Evolutionary conservation across 1,140 invertebrate species (phyloP), one percentile per base, ranked within the genome.

Genomic region (Melitaea cinxia): DNA sequence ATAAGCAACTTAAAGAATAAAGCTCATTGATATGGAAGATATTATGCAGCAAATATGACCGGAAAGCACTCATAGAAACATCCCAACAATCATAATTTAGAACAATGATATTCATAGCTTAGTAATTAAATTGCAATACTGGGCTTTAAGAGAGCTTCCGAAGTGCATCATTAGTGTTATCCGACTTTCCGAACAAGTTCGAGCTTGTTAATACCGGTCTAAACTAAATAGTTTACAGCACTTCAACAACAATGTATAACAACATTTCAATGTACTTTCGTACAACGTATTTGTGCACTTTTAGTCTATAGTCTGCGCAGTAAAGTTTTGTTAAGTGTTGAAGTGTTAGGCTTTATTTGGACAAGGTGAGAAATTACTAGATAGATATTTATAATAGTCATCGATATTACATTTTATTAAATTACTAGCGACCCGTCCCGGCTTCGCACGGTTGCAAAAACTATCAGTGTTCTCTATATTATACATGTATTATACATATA

Each of bases 141-240:
- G 9, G 5, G 17, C 6, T 45, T 45, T 19, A 45, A 45, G 39
- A 45, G 15, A 15, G 39, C 35, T 45, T 19, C 39, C 17, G 15
- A 45, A 45, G 39, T 45, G 39, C 39, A 45, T 45, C 39, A 45
- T 45, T 45, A 45, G 39, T 45, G 39, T 45, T 45, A 45, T 19
- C 17, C 15, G 19, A 45, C 15, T 45, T 19, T 45, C 15, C 17
- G n/a, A 45, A 45, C 39, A 45, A 21, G 39, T 12, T 17, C 1
- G 39, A 21, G 17, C 39, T 45, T 19, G 17, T 45, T 45, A 45
- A 45, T 45, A 45, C 39, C 17, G 39, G 39, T 45, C 17, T 9
- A 45, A 45, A 45, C 39, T 19, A 19, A 45, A 45, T 19, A 45
- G 39, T 45, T 45, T 10, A 17, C 17, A 45, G 19, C 39, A 45